These are phyloP conservation scores for Nomada fabriciana DNA, from an alignment of 2,888 invertebrate genomes.

Conservation along the genomic window DNA sequence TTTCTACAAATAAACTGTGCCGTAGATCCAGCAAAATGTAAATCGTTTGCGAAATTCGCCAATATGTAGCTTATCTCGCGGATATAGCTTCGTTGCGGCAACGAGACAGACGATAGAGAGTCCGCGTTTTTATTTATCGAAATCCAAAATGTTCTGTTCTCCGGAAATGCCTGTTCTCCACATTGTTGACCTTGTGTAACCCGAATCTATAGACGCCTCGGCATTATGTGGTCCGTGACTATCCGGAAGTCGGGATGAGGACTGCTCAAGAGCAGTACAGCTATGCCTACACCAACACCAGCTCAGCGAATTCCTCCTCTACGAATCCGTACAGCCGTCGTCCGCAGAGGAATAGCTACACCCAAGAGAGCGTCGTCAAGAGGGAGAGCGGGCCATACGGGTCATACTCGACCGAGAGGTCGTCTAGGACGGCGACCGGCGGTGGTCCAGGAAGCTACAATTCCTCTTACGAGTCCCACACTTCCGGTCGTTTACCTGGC, in stretches of 20 bases:
- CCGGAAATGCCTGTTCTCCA: constrained; percentile 62
- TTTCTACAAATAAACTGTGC: background rate
- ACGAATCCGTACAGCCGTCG: constrained; percentile 85
- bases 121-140: background rate
- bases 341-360: constrained; percentile 89
- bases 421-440: constrained; percentile 87
- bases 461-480: constrained; percentile 91
- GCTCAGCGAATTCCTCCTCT: constrained; percentile 85
- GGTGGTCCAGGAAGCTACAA: constrained; percentile 92
- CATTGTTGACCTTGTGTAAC: constrained; percentile 77
- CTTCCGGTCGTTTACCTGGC: constrained; percentile 92
- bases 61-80: no score
- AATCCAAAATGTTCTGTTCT: constrained; percentile 45
- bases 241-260: constrained; percentile 86
- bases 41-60: no score
- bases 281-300: constrained; percentile 90
- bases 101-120: background rate
- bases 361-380: constrained; percentile 89
- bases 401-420: constrained; percentile 90
- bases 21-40: no score
- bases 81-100: no score
- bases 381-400: constrained; percentile 90
- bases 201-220: constrained; percentile 90
- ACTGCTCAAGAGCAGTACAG: constrained; percentile 93
- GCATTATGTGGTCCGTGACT: constrained; percentile 94